phyloP scores from a whole-genome alignment of 1,140 invertebrate species.

The Zelostemma sp. region DNA sequence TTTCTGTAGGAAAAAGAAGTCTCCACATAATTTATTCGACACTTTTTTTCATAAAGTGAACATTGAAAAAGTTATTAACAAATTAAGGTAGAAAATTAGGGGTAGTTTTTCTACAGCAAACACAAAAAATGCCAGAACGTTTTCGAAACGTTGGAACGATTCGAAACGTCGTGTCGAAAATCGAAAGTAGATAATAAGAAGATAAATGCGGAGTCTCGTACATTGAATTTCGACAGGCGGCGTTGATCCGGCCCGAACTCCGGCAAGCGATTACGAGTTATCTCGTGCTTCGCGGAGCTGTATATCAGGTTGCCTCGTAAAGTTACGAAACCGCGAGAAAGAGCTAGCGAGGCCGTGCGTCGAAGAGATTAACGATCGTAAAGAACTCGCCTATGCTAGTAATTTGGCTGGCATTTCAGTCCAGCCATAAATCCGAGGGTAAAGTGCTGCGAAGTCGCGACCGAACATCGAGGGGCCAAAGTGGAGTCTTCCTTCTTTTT shows the following conservation, averaged over 20 bases:
- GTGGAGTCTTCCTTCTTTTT: slow-evolving; percentile 10
- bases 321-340: slow-evolving; percentile 33
- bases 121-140: no score
- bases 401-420: slow-evolving; percentile 48
- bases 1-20: no score
- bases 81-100: no score
- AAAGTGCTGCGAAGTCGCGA: slow-evolving; percentile 38
- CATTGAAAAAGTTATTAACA: no score
- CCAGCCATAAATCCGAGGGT: slow-evolving; percentile 45
- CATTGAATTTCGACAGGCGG: slow-evolving; percentile 9
- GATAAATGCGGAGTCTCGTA: background rate
- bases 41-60: no score
- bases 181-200: background rate
- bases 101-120: no score
- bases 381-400: slow-evolving; percentile 46
- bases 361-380: slow-evolving; percentile 48
- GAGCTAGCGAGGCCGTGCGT: slow-evolving; percentile 21
- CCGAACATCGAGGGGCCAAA: slow-evolving; percentile 16
- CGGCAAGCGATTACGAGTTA: slow-evolving; percentile 10
- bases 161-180: background rate
- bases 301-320: slow-evolving; percentile 35
- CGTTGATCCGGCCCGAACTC: slow-evolving; percentile 2
- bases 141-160: background rate
- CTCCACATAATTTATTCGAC: no score
- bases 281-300: slow-evolving; percentile 16